A percentile compares a stretch with the other conserved stretches of the same genome.
These are phyloP conservation scores for Mesoclemmys tuberculata DNA, from an alignment of 2,113 vertebrate species.

Conservation along the genomic window DNA sequence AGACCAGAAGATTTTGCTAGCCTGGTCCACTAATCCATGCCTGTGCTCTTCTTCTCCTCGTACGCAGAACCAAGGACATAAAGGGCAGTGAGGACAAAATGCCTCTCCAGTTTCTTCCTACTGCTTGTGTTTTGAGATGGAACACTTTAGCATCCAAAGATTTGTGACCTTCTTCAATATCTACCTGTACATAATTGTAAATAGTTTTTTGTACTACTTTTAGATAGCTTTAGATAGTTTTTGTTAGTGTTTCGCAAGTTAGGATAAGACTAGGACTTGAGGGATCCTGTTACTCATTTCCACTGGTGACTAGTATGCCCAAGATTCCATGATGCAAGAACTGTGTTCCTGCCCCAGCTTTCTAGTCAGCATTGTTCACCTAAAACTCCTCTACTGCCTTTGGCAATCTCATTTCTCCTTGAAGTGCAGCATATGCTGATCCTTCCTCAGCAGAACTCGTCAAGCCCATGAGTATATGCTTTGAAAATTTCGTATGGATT, in stretches of 20 bases:
- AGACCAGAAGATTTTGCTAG: neutral
- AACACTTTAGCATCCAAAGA: neutral
- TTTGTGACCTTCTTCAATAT: neutral
- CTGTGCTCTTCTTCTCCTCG: neutral
- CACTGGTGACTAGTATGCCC: neutral
- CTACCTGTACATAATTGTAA: neutral
- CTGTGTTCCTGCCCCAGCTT: neutral
- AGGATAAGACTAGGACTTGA: no score
- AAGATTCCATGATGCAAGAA: neutral
- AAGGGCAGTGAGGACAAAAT: neutral
- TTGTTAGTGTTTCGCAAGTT: neutral
- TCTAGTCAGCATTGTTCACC: neutral
- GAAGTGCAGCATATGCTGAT: neutral
- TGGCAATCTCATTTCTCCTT: neutral
- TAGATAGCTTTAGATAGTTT: neutral
- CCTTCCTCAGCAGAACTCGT: neutral
- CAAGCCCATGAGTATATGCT: neutral
- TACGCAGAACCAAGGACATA: neutral
- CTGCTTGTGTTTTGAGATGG: neutral
- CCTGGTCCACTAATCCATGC: neutral
- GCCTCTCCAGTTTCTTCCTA: neutral
- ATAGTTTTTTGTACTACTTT: neutral
- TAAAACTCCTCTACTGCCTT: neutral
- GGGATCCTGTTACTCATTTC: no score
- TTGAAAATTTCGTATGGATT: neutral